Evolutionary conservation across 2,113 vertebrate genomes (phyloP).

Genomic region (Zapornia atra): DNA sequence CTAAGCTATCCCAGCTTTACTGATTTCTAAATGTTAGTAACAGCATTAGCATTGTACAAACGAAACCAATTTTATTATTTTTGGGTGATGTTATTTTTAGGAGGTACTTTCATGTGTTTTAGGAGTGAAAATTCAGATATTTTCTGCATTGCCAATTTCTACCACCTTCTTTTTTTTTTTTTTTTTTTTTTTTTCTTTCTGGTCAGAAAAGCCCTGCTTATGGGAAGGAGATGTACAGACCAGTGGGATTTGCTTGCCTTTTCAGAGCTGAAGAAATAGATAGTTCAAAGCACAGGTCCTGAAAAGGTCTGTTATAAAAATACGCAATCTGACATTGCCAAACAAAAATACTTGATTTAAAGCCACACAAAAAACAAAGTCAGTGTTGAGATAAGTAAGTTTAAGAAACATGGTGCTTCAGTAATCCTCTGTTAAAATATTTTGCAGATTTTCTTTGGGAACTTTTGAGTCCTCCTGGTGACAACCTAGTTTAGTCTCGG

Average conservation of each 20-base stretch:
- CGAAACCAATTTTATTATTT: neutral
- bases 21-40: neutral
- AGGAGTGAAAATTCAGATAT: neutral
- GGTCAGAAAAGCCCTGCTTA: neutral
- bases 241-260: neutral
- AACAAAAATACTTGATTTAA: neutral
- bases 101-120: neutral
- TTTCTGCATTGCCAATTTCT: neutral
- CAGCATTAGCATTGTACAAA: neutral
- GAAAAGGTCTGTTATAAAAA: neutral
- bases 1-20: neutral
- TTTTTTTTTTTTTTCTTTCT: neutral
- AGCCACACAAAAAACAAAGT: fast-evolving
- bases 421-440: neutral
- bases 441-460: neutral
- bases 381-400: neutral
- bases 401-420: neutral
- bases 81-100: neutral
- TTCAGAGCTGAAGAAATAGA: neutral
- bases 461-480: neutral
- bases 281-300: neutral
- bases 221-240: neutral
- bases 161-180: neutral
- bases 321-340: neutral
- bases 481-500: neutral